These are phyloP conservation scores for Rhynchotus rufescens DNA, from an alignment of 2,797 vertebrate genomes.

Conservation along the genomic window DNA sequence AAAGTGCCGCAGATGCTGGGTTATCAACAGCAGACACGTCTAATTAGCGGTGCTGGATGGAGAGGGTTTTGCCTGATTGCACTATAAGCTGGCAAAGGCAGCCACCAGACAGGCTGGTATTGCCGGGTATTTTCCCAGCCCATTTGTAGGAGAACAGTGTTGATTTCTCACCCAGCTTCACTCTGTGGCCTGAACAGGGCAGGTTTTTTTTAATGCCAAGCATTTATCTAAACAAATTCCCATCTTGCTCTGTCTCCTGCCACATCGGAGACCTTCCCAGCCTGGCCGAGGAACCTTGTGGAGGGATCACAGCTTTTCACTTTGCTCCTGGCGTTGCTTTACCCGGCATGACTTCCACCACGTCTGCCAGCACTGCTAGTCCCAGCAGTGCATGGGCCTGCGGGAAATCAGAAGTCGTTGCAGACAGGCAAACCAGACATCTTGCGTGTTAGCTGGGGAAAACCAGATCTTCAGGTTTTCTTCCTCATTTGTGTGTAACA, in stretches of 20 bases:
- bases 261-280: background rate
- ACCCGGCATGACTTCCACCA: background rate
- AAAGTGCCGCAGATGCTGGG: background rate
- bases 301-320: background rate
- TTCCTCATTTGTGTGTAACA: background rate
- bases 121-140: background rate
- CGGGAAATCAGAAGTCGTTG: background rate
- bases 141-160: no score
- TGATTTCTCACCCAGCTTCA: background rate
- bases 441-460: background rate
- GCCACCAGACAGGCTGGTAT: background rate
- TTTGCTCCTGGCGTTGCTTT: background rate
- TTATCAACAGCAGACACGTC: background rate
- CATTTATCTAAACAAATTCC: background rate
- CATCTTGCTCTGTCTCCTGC: background rate
- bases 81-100: background rate
- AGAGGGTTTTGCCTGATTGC: constrained; percentile 34
- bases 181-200: background rate
- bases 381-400: accelerated
- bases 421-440: background rate
- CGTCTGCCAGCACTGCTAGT: no score
- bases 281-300: background rate
- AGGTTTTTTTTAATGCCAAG: background rate
- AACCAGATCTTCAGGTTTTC: background rate
- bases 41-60: background rate